Percentiles rank a stretch among this genome's conserved stretches.
These are phyloP conservation scores for human DNA, from an alignment of 2,113 vertebrate species.

Conservation along the genomic window DNA sequence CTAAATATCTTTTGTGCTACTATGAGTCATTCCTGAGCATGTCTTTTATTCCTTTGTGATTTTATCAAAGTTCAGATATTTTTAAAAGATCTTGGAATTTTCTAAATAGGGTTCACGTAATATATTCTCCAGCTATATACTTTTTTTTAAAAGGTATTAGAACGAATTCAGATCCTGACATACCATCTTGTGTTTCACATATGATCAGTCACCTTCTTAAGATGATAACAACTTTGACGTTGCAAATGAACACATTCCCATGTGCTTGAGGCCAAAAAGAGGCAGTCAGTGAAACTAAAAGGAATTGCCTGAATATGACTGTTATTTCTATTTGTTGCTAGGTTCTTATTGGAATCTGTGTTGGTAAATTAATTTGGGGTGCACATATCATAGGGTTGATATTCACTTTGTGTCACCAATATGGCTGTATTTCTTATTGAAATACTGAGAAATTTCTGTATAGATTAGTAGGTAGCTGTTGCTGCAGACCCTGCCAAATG, in stretches of 20 bases:
- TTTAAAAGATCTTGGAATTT: constrained; percentile 55
- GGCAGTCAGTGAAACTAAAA: neutral
- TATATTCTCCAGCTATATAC: neutral
- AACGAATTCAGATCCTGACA: neutral
- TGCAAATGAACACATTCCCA: neutral
- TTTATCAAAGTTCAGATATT: constrained; percentile 62
- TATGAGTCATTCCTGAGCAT: constrained; percentile 50
- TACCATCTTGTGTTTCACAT: neutral
- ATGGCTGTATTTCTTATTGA: neutral
- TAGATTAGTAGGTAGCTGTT: neutral
- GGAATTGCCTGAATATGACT: neutral
- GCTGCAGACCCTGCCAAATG: neutral
- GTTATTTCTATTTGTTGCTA: neutral
- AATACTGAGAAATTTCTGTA: neutral
- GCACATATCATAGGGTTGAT: neutral
- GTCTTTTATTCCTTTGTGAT: constrained; percentile 61
- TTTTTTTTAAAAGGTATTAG: neutral
- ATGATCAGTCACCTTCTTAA: neutral
- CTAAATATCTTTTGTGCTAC: constrained; percentile 74
- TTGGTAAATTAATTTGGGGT: neutral
- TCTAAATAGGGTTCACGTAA: constrained; percentile 32
- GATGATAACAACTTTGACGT: neutral
- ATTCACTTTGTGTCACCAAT: neutral
- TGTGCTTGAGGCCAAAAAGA: neutral
- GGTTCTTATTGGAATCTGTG: neutral